Conservation (phyloP, 2,888 invertebrate species). For the Pristionchus fissidentatus region DNA sequence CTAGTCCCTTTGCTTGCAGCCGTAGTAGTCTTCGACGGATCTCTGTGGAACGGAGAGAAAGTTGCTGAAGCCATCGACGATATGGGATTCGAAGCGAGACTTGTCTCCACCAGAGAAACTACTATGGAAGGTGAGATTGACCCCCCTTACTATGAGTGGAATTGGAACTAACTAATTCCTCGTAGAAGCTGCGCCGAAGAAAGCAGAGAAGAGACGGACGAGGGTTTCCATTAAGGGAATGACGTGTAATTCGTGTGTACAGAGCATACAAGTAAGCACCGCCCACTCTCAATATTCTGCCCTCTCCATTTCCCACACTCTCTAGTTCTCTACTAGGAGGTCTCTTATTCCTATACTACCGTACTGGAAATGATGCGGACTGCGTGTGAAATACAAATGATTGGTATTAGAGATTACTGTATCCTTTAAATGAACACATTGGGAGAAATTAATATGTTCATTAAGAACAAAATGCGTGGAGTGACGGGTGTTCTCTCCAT, state of each 20-base stretch:
- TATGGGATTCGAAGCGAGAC: constrained; percentile 77
- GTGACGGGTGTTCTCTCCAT: not conserved
- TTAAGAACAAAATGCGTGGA: constrained; percentile 43
- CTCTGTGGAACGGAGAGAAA: constrained; percentile 66
- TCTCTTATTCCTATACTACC: too few relatives aligned
- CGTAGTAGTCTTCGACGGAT: constrained; percentile 74
- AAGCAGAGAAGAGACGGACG: constrained; percentile 12
- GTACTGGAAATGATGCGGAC: too few relatives aligned
- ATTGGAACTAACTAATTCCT: not conserved
- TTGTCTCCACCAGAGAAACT: constrained; percentile 31
- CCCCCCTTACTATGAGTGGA: not conserved
- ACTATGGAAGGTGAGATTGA: constrained; percentile 13
- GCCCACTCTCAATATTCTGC: too few relatives aligned
- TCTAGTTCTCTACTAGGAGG: too few relatives aligned
- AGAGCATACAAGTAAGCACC: constrained; percentile 85
- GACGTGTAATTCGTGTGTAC: constrained; percentile 96
- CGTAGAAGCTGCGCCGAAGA: not conserved
- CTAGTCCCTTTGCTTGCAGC: too few relatives aligned
- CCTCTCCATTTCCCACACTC: too few relatives aligned
- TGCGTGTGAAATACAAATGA: too few relatives aligned
- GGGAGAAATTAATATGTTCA: not conserved
- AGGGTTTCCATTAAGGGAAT: constrained; percentile 86
- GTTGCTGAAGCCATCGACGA: constrained; percentile 77
- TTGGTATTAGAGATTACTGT: too few relatives aligned
- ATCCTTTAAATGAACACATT: not conserved